A percentile compares a stretch with the other conserved stretches of the same genome.
Conservation (phyloP, 2,888 invertebrate genomes). For the Drosophila formosana region DNA sequence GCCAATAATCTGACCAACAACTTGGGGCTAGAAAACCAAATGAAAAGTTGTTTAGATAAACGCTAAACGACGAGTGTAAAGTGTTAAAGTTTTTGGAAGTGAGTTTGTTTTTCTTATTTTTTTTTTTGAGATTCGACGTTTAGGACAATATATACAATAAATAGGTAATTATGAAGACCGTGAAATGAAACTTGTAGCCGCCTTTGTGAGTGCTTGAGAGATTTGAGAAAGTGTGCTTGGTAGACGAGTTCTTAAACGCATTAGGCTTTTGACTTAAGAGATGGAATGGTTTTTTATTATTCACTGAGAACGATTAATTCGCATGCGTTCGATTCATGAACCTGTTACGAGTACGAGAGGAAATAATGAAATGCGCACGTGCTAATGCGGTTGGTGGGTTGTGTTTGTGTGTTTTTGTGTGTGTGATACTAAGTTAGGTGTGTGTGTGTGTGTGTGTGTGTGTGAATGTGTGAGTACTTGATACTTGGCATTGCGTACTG, state of each 20-base stretch:
- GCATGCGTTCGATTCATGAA: conserved; percentile 38
- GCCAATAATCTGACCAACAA: conserved; percentile 30
- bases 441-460: background rate
- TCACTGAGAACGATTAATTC: conserved; percentile 57
- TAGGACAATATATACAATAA: conserved; percentile 5
- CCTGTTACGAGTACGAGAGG: conserved; percentile 21
- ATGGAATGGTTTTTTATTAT: conserved; percentile 32
- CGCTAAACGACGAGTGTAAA: conserved; percentile 46
- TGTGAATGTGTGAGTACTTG: conserved; percentile 9
- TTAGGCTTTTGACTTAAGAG: conserved; percentile 4
- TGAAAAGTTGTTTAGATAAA: conserved; percentile 43
- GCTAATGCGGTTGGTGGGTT: conserved; percentile 12
- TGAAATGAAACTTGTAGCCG: conserved; percentile 52
- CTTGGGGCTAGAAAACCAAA: conserved; percentile 32
- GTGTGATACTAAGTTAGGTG: conserved; percentile 26
- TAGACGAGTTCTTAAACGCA: conserved; percentile 27
- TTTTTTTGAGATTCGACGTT: conserved; percentile 31
- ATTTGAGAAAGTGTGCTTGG: conserved; percentile 57
- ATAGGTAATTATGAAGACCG: conserved; percentile 50
- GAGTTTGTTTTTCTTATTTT: conserved; percentile 30
- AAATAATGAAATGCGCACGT: conserved; percentile 39
- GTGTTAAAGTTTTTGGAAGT: conserved; percentile 53
- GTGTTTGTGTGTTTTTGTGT: conserved; percentile 17
- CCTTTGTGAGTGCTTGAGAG: conserved; percentile 57
- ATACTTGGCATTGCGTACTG: conserved; percentile 17